These are phyloP conservation scores for Indri indri DNA, from an alignment of 2,113 vertebrate genomes.

Conservation along the genomic window DNA sequence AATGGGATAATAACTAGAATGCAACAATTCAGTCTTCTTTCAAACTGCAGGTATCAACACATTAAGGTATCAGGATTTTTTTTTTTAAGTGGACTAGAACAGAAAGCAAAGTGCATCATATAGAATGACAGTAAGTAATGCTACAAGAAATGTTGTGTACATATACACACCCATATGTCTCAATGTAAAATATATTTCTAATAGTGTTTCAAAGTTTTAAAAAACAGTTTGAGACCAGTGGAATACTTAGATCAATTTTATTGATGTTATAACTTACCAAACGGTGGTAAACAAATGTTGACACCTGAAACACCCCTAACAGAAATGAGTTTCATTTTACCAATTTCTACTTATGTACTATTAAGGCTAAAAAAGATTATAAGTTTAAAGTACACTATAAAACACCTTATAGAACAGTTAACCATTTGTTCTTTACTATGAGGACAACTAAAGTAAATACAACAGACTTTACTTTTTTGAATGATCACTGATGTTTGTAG, in stretches of 20 bases:
- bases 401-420: background rate
- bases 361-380: background rate
- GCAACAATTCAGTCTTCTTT: constrained; percentile 25
- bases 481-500: background rate
- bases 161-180: background rate
- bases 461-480: background rate
- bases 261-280: background rate
- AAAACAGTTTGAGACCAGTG: background rate
- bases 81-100: background rate
- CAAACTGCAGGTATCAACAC: background rate
- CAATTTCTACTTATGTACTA: background rate
- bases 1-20: background rate
- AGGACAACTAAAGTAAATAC: background rate
- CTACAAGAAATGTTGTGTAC: background rate
- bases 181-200: background rate
- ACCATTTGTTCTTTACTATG: background rate
- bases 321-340: background rate
- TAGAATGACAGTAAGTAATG: background rate
- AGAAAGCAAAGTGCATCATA: background rate
- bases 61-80: background rate
- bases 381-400: background rate
- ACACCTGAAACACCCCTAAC: background rate
- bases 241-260: background rate
- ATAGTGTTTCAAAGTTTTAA: background rate
- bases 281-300: constrained; percentile 6